These are phyloP conservation scores for Atherinosoma microstoma DNA, from an alignment of 2,797 vertebrate genomes.

Conservation along the genomic window DNA sequence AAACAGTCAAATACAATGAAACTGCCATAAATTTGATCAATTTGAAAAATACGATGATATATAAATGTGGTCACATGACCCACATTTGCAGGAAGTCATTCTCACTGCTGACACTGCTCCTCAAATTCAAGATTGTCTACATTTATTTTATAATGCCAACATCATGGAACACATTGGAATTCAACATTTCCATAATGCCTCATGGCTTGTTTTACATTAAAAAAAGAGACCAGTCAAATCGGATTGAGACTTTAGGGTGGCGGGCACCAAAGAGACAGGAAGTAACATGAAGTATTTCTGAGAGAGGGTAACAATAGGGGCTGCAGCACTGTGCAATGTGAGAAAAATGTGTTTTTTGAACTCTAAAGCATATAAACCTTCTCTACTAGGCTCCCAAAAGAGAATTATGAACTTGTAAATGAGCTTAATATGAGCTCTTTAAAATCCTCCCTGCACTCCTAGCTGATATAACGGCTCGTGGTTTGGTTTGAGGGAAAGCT, in stretches of 20 bases:
- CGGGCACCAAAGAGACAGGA: not conserved
- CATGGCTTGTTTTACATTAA: not conserved
- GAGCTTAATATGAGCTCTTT: not conserved
- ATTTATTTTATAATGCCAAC: not conserved
- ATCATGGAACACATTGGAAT: not conserved
- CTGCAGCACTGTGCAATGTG: not conserved
- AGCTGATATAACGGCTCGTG: conserved; percentile 5
- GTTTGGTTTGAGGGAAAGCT: conserved; percentile 11
- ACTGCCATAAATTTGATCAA: no score
- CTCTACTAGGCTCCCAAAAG: not conserved
- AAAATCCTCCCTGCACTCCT: not conserved
- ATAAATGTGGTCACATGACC: no score
- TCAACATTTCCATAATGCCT: not conserved
- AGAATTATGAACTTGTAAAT: not conserved
- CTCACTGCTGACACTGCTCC: not conserved
- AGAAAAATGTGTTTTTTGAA: not conserved
- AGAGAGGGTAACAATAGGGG: not conserved
- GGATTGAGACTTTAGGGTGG: not conserved
- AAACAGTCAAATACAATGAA: no score
- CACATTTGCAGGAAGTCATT: not conserved
- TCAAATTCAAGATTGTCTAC: no score
- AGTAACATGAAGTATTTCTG: not conserved
- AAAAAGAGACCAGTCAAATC: not conserved
- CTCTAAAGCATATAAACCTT: not conserved
- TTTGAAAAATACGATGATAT: no score